Conservation (phyloP, 53 echinoderm and acorn worm species). For the Mesocentrotus franciscanus region DNA sequence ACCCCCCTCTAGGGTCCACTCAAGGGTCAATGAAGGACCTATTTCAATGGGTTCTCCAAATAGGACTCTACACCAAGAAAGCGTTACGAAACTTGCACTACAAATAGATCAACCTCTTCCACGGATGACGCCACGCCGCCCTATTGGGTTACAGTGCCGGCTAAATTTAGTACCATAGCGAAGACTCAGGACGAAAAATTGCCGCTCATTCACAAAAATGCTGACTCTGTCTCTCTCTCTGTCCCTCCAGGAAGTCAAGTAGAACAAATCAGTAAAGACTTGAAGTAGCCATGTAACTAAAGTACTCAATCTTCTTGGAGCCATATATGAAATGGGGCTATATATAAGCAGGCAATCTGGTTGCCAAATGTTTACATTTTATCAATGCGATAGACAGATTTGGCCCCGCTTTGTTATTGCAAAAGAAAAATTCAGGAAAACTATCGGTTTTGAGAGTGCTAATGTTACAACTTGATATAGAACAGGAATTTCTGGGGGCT, state of each 20-base stretch:
- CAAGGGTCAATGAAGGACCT: background rate
- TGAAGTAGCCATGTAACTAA: slow-evolving; percentile 32
- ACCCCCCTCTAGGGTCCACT: slow-evolving; percentile 50
- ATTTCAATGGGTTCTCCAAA: slow-evolving; percentile 28
- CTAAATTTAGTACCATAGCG: background rate
- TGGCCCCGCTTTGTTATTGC: background rate
- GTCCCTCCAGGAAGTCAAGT: background rate
- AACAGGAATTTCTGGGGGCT: background rate
- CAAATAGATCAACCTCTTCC: slow-evolving; percentile 48
- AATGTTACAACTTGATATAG: background rate
- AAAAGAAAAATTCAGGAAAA: background rate
- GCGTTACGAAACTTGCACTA: slow-evolving; percentile 32
- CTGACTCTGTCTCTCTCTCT: background rate
- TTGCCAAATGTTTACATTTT: background rate
- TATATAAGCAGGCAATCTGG: background rate
- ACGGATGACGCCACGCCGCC: slow-evolving; percentile 13
- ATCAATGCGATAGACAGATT: background rate
- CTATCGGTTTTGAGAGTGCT: background rate
- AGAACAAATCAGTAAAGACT: background rate
- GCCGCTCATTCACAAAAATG: slow-evolving; percentile 17
- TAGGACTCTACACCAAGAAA: background rate
- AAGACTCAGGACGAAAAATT: background rate
- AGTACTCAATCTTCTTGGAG: slow-evolving; percentile 5
- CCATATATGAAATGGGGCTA: slow-evolving; percentile 17
- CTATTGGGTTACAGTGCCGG: background rate